phyloP scores from a whole-genome alignment of 1,140 invertebrate genomes.

The Drosophila malerkotliana region DNA sequence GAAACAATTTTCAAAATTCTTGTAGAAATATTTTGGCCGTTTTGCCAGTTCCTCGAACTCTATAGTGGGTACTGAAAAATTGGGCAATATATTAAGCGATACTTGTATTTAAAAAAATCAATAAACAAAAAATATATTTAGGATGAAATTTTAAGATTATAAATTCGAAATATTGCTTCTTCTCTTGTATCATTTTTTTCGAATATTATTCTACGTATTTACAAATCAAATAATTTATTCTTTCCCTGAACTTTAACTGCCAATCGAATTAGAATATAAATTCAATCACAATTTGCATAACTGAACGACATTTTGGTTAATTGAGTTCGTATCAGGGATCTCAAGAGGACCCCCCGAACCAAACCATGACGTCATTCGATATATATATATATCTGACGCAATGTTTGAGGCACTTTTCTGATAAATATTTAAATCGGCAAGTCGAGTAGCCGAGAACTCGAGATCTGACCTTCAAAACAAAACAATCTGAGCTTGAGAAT shows the following conservation, averaged over 20 bases:
- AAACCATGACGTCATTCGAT: conserved; percentile 24
- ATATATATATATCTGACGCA: conserved; percentile 18
- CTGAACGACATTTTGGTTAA: conserved; percentile 35
- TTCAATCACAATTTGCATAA: conserved; percentile 39
- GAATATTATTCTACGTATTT: no score
- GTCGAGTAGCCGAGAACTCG: conserved; percentile 4
- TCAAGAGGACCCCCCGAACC: conserved; percentile 16
- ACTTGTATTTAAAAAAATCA: conserved; percentile 1
- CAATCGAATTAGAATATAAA: conserved; percentile 31
- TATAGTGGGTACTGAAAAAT: conserved; percentile 7
- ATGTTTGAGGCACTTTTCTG: conserved; percentile 17
- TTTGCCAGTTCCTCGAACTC: conserved; percentile 3
- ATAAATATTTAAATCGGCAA: conserved; percentile 46
- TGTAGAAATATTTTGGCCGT: conserved; percentile 10
- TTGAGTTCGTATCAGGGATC: conserved; percentile 25
- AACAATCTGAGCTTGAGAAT: conserved; percentile 27
- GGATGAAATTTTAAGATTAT: no score
- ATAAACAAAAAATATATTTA: neutral
- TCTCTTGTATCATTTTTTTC: no score
- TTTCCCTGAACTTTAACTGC: conserved; percentile 30
- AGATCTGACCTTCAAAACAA: conserved; percentile 16
- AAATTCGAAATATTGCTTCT: no score
- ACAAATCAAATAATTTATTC: conserved; percentile 8
- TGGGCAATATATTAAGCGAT: neutral
- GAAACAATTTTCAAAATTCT: conserved; percentile 37